Evolutionary conservation across 2,797 vertebrate genomes (phyloP).

Genomic region (Ispidina picta): DNA sequence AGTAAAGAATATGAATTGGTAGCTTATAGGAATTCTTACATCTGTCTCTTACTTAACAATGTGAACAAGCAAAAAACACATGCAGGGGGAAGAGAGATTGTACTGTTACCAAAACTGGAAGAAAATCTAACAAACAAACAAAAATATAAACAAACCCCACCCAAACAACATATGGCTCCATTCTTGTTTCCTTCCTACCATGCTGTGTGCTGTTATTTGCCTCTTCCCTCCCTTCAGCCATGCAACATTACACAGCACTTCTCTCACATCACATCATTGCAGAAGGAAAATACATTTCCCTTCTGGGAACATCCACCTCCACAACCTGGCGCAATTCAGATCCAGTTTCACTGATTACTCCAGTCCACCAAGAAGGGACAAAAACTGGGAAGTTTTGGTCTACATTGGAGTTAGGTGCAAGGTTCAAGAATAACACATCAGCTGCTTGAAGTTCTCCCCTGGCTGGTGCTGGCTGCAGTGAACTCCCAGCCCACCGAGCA

Average conservation of each 20-base stretch:
- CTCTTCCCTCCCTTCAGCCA: neutral
- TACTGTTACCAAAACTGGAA: neutral
- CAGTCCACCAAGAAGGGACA: neutral
- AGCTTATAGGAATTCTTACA: neutral
- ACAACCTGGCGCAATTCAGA: neutral
- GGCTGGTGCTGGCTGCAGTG: neutral
- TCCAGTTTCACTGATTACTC: neutral
- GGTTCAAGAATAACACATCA: neutral
- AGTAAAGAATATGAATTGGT: neutral
- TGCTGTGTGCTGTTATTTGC: neutral
- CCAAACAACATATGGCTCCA: neutral
- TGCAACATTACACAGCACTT: accelerated
- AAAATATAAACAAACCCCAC: neutral
- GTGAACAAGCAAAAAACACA: neutral
- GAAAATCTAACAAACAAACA: neutral
- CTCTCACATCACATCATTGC: neutral
- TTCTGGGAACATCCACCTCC: neutral
- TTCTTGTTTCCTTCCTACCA: neutral
- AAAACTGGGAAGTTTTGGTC: neutral
- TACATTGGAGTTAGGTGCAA: neutral
- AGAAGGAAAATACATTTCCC: neutral
- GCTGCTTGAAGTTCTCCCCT: neutral
- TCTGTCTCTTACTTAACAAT: neutral
- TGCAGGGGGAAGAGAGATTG: neutral
- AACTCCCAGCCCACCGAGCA: neutral